phyloP scores from a whole-genome alignment of 37 sponge, comb jelly and placozoan genomes.

The Eunapius fragilis region DNA sequence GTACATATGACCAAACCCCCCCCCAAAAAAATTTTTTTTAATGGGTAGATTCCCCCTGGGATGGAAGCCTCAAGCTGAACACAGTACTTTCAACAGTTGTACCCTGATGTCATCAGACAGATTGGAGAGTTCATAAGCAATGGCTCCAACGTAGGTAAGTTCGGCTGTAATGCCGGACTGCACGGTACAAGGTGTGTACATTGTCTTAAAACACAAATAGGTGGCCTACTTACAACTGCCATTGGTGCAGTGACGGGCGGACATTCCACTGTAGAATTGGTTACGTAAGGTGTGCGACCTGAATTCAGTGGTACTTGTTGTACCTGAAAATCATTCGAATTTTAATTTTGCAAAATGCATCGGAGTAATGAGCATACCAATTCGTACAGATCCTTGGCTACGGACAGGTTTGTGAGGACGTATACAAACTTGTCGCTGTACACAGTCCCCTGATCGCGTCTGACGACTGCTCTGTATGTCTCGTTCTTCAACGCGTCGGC shows the following conservation, averaged over 20 bases:
- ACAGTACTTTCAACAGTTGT: neutral
- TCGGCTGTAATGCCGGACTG: neutral
- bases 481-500: conserved; percentile 6
- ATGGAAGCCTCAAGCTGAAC: neutral
- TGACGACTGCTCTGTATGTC: neutral
- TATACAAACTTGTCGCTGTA: neutral
- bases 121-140: neutral
- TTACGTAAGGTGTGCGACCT: conserved; percentile 5
- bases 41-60: no score
- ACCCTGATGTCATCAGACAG: neutral
- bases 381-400: neutral
- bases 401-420: neutral
- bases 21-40: neutral
- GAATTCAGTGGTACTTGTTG: conserved; percentile 4
- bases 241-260: neutral
- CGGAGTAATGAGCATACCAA: neutral
- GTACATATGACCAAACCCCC: neutral
- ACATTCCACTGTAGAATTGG: neutral
- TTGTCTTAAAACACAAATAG: no score
- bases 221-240: neutral
- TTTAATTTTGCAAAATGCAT: neutral
- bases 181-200: neutral
- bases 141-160: neutral
- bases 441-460: neutral
- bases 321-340: neutral